Conservation (phyloP, 2,113 vertebrate genomes). For the Thamnophis sirtalis region DNA sequence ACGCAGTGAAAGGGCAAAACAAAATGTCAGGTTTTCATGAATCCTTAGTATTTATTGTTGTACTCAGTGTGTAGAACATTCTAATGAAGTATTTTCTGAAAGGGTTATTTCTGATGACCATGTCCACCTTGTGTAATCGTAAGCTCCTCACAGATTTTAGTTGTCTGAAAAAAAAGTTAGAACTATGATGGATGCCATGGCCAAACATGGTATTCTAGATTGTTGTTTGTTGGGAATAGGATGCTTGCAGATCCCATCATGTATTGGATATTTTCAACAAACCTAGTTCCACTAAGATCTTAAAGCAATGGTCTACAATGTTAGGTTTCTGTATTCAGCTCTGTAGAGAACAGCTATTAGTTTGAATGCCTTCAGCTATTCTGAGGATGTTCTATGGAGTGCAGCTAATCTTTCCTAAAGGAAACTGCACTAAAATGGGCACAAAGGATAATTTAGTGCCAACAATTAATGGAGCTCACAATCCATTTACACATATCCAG, state of each 20-base stretch:
- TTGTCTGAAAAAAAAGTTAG: neutral
- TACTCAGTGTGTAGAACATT: neutral
- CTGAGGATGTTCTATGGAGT: neutral
- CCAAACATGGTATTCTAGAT: neutral
- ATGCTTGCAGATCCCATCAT: neutral
- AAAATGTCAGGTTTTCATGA: neutral
- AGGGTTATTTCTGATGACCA: neutral
- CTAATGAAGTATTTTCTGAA: neutral
- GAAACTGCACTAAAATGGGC: neutral
- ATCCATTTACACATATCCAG: neutral
- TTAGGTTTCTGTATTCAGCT: neutral
- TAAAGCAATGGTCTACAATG: neutral
- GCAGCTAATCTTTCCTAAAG: neutral
- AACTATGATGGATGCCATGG: neutral
- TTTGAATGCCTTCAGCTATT: neutral
- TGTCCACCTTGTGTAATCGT: neutral
- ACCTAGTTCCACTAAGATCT: neutral
- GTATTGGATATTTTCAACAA: neutral
- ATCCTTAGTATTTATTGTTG: neutral
- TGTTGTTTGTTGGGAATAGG: neutral
- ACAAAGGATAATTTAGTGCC: neutral
- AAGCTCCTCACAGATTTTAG: neutral
- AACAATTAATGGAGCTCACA: neutral
- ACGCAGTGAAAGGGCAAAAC: neutral
- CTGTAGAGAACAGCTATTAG: neutral